Conservation (phyloP, 2,113 vertebrate genomes). For the Lycaon pictus region DNA sequence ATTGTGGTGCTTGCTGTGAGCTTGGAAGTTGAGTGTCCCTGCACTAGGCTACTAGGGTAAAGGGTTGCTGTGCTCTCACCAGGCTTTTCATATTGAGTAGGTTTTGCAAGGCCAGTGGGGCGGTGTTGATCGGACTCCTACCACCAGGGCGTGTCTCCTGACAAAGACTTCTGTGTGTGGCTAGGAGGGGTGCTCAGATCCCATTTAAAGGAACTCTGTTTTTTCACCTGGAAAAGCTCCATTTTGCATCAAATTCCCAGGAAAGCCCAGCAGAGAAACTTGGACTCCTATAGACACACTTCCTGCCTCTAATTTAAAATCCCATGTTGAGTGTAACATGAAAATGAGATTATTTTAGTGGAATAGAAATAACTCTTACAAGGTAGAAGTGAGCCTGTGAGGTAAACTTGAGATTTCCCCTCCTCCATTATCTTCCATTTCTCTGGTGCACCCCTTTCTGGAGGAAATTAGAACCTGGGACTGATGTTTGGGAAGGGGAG, state of each 20-base stretch:
- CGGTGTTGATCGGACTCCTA: conserved; percentile 1
- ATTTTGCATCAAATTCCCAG: conserved; percentile 74
- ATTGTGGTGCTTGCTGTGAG: background rate
- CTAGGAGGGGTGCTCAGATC: conserved; percentile 67
- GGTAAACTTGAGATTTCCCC: background rate
- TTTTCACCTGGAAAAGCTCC: conserved; percentile 82
- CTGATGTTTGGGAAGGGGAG: background rate
- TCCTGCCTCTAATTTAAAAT: conserved; percentile 47
- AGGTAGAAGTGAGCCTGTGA: too few relatives aligned
- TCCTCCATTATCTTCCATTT: too few relatives aligned
- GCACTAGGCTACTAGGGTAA: fast-evolving
- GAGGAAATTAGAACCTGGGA: background rate
- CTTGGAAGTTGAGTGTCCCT: background rate
- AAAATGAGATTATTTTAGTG: conserved; percentile 36
- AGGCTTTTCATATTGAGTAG: background rate
- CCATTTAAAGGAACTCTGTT: conserved; percentile 81
- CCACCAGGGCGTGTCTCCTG: conserved; percentile 45
- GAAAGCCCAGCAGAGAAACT: conserved; percentile 68
- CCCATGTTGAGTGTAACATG: background rate
- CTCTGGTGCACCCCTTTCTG: background rate
- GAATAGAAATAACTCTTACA: background rate
- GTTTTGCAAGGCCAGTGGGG: conserved; percentile 58
- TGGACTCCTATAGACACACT: conserved; percentile 30
- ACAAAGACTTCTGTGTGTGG: conserved; percentile 83
- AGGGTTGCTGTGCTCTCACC: background rate